These are phyloP conservation scores for Toxotes lorentzi DNA, from an alignment of 2,797 vertebrate species.

Conservation along the genomic window DNA sequence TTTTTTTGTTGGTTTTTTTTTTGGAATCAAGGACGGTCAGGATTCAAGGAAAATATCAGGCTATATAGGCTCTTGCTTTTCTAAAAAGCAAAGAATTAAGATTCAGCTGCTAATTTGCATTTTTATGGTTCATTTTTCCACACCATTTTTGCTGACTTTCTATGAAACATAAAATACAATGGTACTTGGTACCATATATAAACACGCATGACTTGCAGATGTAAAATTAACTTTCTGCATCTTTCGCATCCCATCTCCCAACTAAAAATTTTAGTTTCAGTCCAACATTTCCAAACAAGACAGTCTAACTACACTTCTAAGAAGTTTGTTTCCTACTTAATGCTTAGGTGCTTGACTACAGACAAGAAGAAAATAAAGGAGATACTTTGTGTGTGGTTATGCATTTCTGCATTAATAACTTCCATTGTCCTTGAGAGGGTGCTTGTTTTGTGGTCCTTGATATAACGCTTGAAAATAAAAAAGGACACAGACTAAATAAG, in stretches of 20 bases:
- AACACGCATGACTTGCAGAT: neutral
- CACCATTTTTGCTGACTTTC: neutral
- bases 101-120: neutral
- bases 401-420: no score
- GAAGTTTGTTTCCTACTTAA: neutral
- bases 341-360: neutral
- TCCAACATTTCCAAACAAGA: conserved; percentile 7
- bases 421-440: neutral
- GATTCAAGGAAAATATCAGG: neutral
- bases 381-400: no score
- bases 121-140: neutral
- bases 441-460: neutral
- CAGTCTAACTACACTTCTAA: neutral
- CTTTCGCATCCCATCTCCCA: neutral
- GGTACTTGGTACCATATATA: conserved; percentile 4
- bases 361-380: neutral
- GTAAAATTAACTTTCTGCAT: neutral
- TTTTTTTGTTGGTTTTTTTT: no score
- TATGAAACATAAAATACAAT: neutral
- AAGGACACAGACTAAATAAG: conserved; percentile 10
- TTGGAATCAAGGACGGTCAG: no score
- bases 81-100: neutral
- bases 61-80: neutral
- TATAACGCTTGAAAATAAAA: neutral
- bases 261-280: conserved; percentile 1